Percentiles rank a stretch among this genome's conserved stretches.
Conservation (phyloP, 2,797 vertebrate species). For the Crocidura indochinensis region DNA sequence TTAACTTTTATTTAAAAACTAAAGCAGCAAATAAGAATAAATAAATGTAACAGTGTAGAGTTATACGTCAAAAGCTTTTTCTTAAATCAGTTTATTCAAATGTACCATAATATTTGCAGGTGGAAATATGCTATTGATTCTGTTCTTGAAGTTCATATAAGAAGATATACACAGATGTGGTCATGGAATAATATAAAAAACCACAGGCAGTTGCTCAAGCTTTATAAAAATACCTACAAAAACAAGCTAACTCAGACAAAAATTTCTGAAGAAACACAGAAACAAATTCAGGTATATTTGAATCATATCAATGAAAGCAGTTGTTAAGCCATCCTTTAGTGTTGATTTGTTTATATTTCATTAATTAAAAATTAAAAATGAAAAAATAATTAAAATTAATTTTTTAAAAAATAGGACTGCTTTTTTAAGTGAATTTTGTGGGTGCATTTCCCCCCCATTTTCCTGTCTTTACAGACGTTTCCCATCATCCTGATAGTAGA, state of each 20-base stretch:
- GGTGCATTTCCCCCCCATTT: not conserved
- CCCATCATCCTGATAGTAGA: no score
- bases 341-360: conserved; percentile 38
- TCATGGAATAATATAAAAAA: conserved; percentile 93
- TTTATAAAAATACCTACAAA: conserved; percentile 94
- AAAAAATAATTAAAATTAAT: conserved; percentile 22
- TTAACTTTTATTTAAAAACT: not conserved
- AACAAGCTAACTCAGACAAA: conserved; percentile 94
- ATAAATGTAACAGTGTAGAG: conserved; percentile 1
- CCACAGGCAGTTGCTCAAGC: conserved; percentile 93
- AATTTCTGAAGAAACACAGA: conserved; percentile 91
- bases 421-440: conserved; percentile 43
- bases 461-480: no score
- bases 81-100: conserved; percentile 24
- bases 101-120: conserved; percentile 89
- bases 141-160: conserved; percentile 95
- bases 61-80: conserved; percentile 62
- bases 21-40: conserved; percentile 5
- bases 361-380: not conserved
- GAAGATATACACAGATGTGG: conserved; percentile 93
- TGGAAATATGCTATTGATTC: conserved; percentile 95
- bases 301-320: not conserved
- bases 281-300: conserved; percentile 93
- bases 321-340: conserved; percentile 35
- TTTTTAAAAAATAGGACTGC: conserved; percentile 7